A percentile compares a stretch with the other conserved stretches of the same genome.
Evolutionary conservation across 2,113 vertebrate species (phyloP).

Genomic region (Callorhinus ursinus): DNA sequence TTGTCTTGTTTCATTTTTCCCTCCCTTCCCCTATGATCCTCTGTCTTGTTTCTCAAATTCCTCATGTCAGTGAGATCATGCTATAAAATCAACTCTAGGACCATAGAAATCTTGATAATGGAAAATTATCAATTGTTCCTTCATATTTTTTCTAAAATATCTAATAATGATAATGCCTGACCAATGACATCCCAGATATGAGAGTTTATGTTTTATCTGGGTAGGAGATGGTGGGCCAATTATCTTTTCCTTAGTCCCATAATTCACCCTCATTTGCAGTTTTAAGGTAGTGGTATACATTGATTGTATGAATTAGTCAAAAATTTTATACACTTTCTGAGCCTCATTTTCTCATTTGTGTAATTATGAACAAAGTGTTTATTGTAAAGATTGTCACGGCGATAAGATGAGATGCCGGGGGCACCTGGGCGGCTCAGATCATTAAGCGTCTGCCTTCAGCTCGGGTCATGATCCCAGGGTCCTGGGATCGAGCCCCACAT

Average conservation of each 20-base stretch:
- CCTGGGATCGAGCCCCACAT: not conserved
- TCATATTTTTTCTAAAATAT: not conserved
- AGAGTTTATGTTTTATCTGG: not conserved
- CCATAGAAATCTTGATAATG: not conserved
- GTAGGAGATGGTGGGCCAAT: not conserved
- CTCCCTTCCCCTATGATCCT: too few relatives aligned
- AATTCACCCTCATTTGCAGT: not conserved
- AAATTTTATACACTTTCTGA: conserved; percentile 12
- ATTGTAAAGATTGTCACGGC: not conserved
- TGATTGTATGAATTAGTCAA: not conserved
- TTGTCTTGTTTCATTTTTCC: too few relatives aligned
- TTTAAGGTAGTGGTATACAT: conserved; percentile 16
- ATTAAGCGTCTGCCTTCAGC: not conserved
- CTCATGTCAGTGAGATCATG: not conserved
- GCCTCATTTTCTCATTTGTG: not conserved
- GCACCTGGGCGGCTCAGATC: not conserved
- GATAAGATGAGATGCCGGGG: not conserved
- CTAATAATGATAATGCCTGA: not conserved
- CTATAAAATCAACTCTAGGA: not conserved
- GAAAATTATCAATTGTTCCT: not conserved
- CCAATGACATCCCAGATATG: not conserved
- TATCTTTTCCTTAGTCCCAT: not conserved
- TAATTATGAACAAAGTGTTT: not conserved
- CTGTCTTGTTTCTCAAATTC: too few relatives aligned
- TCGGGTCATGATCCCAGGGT: not conserved